Evolutionary conservation across 2,888 invertebrate species (phyloP).

Genomic region (Flexamia atlantica): DNA sequence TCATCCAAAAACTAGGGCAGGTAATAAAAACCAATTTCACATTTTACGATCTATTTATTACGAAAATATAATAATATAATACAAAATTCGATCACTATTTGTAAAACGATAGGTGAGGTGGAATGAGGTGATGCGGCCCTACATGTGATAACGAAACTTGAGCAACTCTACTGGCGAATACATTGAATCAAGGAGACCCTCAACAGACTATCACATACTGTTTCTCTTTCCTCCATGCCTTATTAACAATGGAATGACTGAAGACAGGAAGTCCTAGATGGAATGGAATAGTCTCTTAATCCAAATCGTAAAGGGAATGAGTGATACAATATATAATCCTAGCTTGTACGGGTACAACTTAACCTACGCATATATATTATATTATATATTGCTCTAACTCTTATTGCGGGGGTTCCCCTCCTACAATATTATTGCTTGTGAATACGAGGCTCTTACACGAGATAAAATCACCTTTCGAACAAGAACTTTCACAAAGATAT

Average conservation of each 20-base stretch:
- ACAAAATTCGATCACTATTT: constrained; percentile 63
- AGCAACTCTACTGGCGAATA: constrained; percentile 41
- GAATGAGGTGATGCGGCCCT: constrained; percentile 20
- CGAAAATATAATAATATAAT: constrained; percentile 66
- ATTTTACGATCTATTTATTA: constrained; percentile 65
- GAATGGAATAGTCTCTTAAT: constrained; percentile 36
- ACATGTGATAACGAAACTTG: constrained; percentile 45
- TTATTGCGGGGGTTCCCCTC: constrained; percentile 48
- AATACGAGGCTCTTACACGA: constrained; percentile 64
- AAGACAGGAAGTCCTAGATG: constrained; percentile 20
- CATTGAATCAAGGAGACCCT: constrained; percentile 47
- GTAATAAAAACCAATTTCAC: not conserved
- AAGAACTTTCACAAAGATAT: constrained; percentile 59
- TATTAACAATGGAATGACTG: constrained; percentile 13
- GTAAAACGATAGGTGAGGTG: constrained; percentile 53
- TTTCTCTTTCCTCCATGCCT: not conserved
- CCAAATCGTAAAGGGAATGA: constrained; percentile 37
- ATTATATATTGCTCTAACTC: constrained; percentile 60
- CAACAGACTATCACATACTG: constrained; percentile 43
- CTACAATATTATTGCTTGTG: constrained; percentile 65
- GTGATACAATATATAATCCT: constrained; percentile 34
- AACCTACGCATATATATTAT: constrained; percentile 56
- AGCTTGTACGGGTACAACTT: constrained; percentile 56
- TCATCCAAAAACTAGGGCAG: no score
- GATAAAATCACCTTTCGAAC: constrained; percentile 62